These are phyloP conservation scores for Thaumetopoea pityocampa DNA, from an alignment of 1,140 invertebrate genomes.

Conservation along the genomic window DNA sequence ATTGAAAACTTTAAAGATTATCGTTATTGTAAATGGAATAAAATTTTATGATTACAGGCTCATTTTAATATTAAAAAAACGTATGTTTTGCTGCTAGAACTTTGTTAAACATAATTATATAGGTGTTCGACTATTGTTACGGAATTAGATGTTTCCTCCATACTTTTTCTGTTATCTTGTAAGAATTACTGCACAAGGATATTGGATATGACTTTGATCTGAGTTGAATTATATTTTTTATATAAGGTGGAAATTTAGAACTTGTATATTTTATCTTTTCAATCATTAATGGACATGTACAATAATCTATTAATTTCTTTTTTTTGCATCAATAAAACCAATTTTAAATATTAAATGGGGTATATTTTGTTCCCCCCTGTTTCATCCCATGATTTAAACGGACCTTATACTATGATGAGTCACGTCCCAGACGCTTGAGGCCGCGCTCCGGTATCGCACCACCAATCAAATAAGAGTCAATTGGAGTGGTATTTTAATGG, in stretches of 20 bases:
- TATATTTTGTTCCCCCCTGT: slow-evolving; percentile 38
- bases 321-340: slow-evolving; percentile 74
- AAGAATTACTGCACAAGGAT: slow-evolving; percentile 72
- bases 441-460: slow-evolving; percentile 18
- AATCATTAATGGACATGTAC: slow-evolving; percentile 72
- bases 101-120: slow-evolving; percentile 71
- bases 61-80: slow-evolving; percentile 64
- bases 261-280: slow-evolving; percentile 74
- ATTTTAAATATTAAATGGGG: slow-evolving; percentile 67
- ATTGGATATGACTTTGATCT: slow-evolving; percentile 72
- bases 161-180: slow-evolving; percentile 64
- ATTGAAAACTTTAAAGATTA: slow-evolving; percentile 59
- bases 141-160: slow-evolving; percentile 67
- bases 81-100: slow-evolving; percentile 67
- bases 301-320: slow-evolving; percentile 67
- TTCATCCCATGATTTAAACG: slow-evolving; percentile 17
- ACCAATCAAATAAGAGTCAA: slow-evolving; percentile 40
- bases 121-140: slow-evolving; percentile 74
- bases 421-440: slow-evolving; percentile 32
- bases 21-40: slow-evolving; percentile 70
- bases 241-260: slow-evolving; percentile 68
- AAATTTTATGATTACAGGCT: slow-evolving; percentile 68
- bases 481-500: slow-evolving; percentile 63
- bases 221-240: slow-evolving; percentile 74
- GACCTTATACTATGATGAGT: slow-evolving; percentile 31